phyloP scores from a whole-genome alignment of 2,888 invertebrate genomes.

The Peribatodes rhomboidaria region DNA sequence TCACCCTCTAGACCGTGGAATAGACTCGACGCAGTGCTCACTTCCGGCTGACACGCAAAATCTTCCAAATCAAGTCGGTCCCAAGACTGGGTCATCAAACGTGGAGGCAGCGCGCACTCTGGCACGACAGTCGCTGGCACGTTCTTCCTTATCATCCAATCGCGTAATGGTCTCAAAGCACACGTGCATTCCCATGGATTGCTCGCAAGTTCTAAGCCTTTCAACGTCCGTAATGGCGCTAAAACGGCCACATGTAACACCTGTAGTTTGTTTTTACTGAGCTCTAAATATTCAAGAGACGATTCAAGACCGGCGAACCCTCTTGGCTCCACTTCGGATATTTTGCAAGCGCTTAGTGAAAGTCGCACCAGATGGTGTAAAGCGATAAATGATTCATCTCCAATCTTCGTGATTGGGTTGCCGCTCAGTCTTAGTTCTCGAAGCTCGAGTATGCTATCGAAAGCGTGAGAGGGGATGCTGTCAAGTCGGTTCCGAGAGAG shows the following conservation, averaged over 20 bases:
- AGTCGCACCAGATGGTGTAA: slow-evolving; percentile 90
- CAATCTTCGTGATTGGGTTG: slow-evolving; percentile 91
- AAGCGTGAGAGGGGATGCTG: slow-evolving; percentile 90
- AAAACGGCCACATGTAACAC: slow-evolving; percentile 89
- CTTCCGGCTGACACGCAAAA: slow-evolving; percentile 92
- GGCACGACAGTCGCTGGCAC: slow-evolving; percentile 90
- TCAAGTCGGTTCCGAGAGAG: slow-evolving; percentile 90
- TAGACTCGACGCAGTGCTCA: slow-evolving; percentile 86
- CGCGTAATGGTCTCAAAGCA: slow-evolving; percentile 89
- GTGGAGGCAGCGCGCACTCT: slow-evolving; percentile 88
- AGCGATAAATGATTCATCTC: slow-evolving; percentile 89
- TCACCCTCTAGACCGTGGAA: slow-evolving; percentile 90
- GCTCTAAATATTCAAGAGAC: slow-evolving; percentile 91
- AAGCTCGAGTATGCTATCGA: slow-evolving; percentile 91
- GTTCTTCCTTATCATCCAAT: slow-evolving; percentile 93
- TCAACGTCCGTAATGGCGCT: slow-evolving; percentile 89
- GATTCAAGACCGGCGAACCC: slow-evolving; percentile 91
- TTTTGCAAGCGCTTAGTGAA: slow-evolving; percentile 91
- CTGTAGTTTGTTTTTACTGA: slow-evolving; percentile 91
- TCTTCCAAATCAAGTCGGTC: slow-evolving; percentile 92
- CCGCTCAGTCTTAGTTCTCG: slow-evolving; percentile 91
- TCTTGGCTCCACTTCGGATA: slow-evolving; percentile 89
- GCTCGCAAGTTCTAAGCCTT: slow-evolving; percentile 91
- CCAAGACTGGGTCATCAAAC: slow-evolving; percentile 90
- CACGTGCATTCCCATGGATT: slow-evolving; percentile 96